phyloP scores from a whole-genome alignment of 2,113 vertebrate species.

The Oryzias melastigma region DNA sequence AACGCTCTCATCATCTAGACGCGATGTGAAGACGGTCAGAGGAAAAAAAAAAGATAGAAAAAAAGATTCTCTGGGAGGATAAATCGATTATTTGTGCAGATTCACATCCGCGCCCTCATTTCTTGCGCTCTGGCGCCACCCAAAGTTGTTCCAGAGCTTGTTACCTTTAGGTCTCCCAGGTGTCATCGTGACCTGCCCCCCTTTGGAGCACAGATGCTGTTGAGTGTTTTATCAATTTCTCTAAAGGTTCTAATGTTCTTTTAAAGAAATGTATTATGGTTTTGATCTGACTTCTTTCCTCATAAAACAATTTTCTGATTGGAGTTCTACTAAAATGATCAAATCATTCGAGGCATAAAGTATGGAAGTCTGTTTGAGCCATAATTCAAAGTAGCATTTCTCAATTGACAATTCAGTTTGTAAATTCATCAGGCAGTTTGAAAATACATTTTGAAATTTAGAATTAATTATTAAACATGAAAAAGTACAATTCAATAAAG shows the following conservation, averaged over 20 bases:
- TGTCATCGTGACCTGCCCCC: background rate
- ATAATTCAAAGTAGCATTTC: no score
- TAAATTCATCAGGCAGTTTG: no score
- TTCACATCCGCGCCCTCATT: slow-evolving; percentile 15
- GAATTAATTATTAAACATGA: no score
- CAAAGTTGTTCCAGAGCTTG: slow-evolving; percentile 37
- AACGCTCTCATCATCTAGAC: slow-evolving; percentile 26
- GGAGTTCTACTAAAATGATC: no score
- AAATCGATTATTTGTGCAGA: slow-evolving; percentile 32
- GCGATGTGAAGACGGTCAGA: slow-evolving; percentile 34
- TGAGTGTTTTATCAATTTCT: background rate
- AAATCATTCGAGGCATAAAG: no score
- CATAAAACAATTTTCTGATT: no score
- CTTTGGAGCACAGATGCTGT: background rate
- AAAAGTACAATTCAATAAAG: no score
- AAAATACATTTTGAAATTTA: no score
- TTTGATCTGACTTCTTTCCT: no score
- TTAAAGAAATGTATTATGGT: no score
- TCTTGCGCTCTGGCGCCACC: slow-evolving; percentile 74
- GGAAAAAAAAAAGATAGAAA: slow-evolving; percentile 19
- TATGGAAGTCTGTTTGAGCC: no score
- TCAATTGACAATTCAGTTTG: no score
- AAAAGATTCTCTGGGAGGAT: slow-evolving; percentile 41
- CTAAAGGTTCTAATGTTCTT: background rate
- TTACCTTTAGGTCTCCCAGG: slow-evolving; percentile 16